Percentiles rank a stretch among this genome's conserved stretches.
These are phyloP conservation scores for Cisticola juncidis DNA, from an alignment of 2,113 vertebrate genomes.

Conservation along the genomic window DNA sequence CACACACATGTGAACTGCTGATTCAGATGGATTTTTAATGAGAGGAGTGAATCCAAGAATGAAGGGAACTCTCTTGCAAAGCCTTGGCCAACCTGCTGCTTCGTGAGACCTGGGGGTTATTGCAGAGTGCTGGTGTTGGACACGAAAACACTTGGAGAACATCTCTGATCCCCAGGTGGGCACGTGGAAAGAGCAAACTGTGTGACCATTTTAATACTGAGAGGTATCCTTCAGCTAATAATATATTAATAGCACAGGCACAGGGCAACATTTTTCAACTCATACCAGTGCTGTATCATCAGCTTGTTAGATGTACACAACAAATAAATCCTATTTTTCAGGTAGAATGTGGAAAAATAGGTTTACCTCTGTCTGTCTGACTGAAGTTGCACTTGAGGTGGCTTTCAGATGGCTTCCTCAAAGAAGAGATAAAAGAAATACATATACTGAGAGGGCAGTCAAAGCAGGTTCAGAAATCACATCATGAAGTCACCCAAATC, in stretches of 20 bases:
- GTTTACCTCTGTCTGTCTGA: neutral
- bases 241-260: neutral
- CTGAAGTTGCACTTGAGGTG: neutral
- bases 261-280: neutral
- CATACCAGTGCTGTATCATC: neutral
- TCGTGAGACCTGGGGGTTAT: fast-evolving
- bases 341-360: neutral
- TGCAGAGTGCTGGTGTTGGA: fast-evolving
- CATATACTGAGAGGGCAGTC: neutral
- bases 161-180: neutral
- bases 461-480: neutral
- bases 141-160: neutral
- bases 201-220: neutral
- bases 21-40: neutral
- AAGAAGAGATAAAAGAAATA: neutral
- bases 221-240: neutral
- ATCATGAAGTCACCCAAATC: neutral
- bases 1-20: neutral
- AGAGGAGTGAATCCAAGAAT: neutral
- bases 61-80: neutral
- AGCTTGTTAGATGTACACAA: neutral
- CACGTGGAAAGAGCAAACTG: neutral
- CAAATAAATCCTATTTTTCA: neutral
- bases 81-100: neutral
- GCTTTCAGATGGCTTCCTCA: neutral